Percentiles rank a stretch among this genome's conserved stretches.
These are phyloP conservation scores for Eutrigla gurnardus DNA, from an alignment of 2,797 vertebrate species.

Conservation along the genomic window DNA sequence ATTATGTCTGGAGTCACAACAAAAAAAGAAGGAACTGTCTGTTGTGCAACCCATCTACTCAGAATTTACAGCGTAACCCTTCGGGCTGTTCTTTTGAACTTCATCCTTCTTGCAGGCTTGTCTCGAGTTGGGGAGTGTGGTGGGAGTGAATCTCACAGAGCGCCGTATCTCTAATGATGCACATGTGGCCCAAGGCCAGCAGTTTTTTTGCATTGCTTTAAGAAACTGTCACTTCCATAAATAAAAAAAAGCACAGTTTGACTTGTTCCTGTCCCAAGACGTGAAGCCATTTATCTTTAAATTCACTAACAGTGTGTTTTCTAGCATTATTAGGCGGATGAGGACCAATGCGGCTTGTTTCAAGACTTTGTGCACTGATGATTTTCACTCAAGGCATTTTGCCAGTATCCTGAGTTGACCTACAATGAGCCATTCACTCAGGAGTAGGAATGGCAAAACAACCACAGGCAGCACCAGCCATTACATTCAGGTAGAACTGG, in stretches of 20 bases:
- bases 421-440: conserved; percentile 18
- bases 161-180: conserved; percentile 69
- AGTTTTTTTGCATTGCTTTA: conserved; percentile 60
- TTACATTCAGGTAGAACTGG: conserved; percentile 41
- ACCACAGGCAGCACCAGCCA: conserved; percentile 19
- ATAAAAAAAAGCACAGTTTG: conserved; percentile 42
- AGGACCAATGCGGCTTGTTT: conserved; percentile 9
- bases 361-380: conserved; percentile 33
- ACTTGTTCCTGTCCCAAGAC: conserved; percentile 53
- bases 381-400: conserved; percentile 29
- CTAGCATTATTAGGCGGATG: conserved; percentile 7
- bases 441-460: conserved; percentile 22
- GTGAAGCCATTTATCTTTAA: conserved; percentile 49
- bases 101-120: conserved; percentile 51
- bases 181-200: conserved; percentile 57
- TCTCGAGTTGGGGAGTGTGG: conserved; percentile 31
- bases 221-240: conserved; percentile 60
- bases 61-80: conserved; percentile 43
- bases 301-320: conserved; percentile 45
- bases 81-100: conserved; percentile 62
- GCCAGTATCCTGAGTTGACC: conserved; percentile 45
- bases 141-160: conserved; percentile 53
- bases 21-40: conserved; percentile 34
- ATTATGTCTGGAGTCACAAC: conserved; percentile 29
- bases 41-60: conserved; percentile 47